A percentile compares a stretch with the other conserved stretches of the same genome.
Conservation (phyloP, 2,113 vertebrate genomes). For the Ciconia maguari region DNA sequence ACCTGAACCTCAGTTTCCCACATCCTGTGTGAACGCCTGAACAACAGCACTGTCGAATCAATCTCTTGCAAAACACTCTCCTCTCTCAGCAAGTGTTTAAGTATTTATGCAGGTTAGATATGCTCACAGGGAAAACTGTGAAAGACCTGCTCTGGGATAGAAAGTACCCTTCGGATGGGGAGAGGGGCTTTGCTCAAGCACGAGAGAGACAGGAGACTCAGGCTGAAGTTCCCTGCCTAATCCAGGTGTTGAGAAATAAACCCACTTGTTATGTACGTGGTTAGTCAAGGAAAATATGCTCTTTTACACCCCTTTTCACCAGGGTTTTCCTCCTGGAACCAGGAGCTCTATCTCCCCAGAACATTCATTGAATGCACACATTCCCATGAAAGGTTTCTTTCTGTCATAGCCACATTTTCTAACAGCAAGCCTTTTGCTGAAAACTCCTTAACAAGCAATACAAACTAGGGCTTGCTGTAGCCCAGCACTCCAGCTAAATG, state of each 20-base stretch:
- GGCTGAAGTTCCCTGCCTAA: neutral
- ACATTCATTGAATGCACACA: neutral
- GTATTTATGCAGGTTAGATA: constrained; percentile 45
- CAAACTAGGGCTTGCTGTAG: neutral
- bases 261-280: neutral
- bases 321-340: neutral
- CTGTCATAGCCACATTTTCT: neutral
- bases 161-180: neutral
- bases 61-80: neutral
- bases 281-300: neutral
- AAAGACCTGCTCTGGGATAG: neutral
- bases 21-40: constrained; percentile 17
- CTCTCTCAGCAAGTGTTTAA: constrained; percentile 42
- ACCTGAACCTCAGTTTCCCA: constrained; percentile 50
- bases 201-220: neutral
- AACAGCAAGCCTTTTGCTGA: neutral
- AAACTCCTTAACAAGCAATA: neutral
- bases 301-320: neutral
- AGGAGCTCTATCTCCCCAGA: neutral
- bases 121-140: neutral
- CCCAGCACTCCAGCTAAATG: neutral
- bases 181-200: neutral
- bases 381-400: neutral
- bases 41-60: constrained; percentile 11
- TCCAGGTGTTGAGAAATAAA: neutral